Evolutionary conservation across 2,888 invertebrate species (phyloP), one percentile per base, ranked within the genome.

Genomic region (Neuroscelio doddi): DNA sequence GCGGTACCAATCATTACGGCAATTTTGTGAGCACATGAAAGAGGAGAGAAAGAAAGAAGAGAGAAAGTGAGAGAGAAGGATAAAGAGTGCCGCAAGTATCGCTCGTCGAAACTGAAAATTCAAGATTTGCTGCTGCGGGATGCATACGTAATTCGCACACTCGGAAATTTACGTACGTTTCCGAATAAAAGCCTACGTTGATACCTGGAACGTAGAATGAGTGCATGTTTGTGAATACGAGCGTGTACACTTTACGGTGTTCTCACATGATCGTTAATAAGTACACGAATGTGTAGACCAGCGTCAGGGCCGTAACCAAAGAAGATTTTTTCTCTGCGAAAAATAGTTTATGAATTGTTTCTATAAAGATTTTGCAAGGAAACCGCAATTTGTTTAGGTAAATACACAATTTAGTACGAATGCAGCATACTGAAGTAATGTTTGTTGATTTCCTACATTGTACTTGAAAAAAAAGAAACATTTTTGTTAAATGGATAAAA

Each of bases 1-100:
- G 46, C 51, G 71, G 63, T 57, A 72, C 64, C 76, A 72, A 71
- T 77, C 74, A 77, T 77, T 77, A 74, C 70, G 67, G 73, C 77
- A 76, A 77, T 77, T 77, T 76, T 72, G 72, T 68, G 73, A 68
- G 73, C 72, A 70, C 72, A 70, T 70, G 69, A 71, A 72, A 72
- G 64, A 42, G 39, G 41, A 41, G n/a, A n/a, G 26, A 10, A 24
- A 1, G 24, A 10, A 8, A 27, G 17, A 14, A 59, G 14, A 45
- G 38, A 44, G 34, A 38, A 41, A n/a, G 29, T 44, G 24, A 38
- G 57, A 41, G 38, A 45, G 42, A 7, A 58, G 53, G 38, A 50
- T 64, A 46, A 59, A 61, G 47, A 36, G 17, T 34, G 47, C 47
- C 47, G 49, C 49, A 9, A 52, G 38, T 44, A 57, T 39, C 61